These are phyloP conservation scores for Oncorhynchus mykiss DNA, from an alignment of 2,113 vertebrate genomes.

Conservation along the genomic window DNA sequence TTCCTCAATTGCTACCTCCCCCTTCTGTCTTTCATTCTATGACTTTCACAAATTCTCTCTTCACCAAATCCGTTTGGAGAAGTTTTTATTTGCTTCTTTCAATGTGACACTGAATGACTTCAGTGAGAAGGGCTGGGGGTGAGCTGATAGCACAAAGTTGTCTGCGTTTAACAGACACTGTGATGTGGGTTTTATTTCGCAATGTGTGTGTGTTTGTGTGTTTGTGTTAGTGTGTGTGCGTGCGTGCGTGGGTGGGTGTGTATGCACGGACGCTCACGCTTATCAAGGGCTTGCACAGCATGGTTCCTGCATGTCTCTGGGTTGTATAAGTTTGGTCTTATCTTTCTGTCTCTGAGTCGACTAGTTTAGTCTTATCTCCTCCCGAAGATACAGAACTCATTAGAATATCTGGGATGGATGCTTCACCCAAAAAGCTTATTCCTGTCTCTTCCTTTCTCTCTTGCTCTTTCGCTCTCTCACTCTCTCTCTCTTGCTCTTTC, in stretches of 20 bases:
- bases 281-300: too few relatives aligned
- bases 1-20: neutral
- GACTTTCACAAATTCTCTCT: neutral
- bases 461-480: too few relatives aligned
- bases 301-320: too few relatives aligned
- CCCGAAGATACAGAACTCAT: slow-evolving; percentile 9
- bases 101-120: neutral
- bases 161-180: too few relatives aligned
- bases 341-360: slow-evolving; percentile 6
- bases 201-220: neutral
- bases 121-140: neutral
- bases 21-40: neutral
- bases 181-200: slow-evolving; percentile 5
- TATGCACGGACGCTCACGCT: neutral
- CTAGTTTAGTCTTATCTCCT: slow-evolving; percentile 12
- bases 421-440: neutral
- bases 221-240: neutral
- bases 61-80: too few relatives aligned
- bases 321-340: too few relatives aligned
- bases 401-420: slow-evolving; percentile 26
- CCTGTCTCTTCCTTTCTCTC: neutral
- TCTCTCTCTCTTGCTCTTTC: too few relatives aligned
- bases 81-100: neutral
- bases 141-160: too few relatives aligned
- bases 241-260: neutral